Percentiles rank a stretch among this genome's conserved stretches.
Evolutionary conservation across 2,797 vertebrate species (phyloP).

Genomic region (Cyprinodon diabolis): DNA sequence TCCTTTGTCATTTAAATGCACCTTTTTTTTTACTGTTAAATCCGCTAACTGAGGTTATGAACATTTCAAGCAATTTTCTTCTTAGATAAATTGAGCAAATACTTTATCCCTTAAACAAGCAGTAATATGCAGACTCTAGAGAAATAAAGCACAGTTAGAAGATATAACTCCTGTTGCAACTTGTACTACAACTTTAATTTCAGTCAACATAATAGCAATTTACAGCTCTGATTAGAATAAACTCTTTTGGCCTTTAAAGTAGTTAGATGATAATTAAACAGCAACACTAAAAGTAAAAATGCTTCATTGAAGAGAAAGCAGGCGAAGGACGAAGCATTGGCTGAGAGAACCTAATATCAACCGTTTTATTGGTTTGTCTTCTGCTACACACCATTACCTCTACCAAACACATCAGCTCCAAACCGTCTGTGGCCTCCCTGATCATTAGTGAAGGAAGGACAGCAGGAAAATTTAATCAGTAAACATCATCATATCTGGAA

Average conservation of each 20-base stretch:
- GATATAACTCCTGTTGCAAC: slow-evolving; percentile 35
- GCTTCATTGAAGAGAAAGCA: slow-evolving; percentile 48
- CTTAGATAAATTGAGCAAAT: slow-evolving; percentile 26
- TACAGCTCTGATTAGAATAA: slow-evolving; percentile 59
- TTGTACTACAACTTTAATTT: slow-evolving; percentile 33
- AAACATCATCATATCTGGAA: slow-evolving; percentile 87
- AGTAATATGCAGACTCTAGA: slow-evolving; percentile 30
- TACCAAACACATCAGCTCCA: background rate
- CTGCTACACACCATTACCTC: background rate
- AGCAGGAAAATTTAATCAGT: slow-evolving; percentile 90
- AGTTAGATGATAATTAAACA: slow-evolving; percentile 53
- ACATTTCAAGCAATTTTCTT: slow-evolving; percentile 4
- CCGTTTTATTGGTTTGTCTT: slow-evolving; percentile 78
- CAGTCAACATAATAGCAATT: slow-evolving; percentile 46
- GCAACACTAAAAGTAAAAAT: slow-evolving; percentile 45
- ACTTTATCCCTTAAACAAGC: slow-evolving; percentile 25
- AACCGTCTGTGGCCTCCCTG: slow-evolving; percentile 74
- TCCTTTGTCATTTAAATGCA: background rate
- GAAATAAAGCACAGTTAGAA: slow-evolving; percentile 47
- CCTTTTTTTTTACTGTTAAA: slow-evolving; percentile 4
- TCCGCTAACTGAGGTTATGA: slow-evolving; percentile 18
- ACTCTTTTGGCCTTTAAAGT: slow-evolving; percentile 38
- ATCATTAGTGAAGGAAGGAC: slow-evolving; percentile 85
- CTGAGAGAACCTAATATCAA: slow-evolving; percentile 55
- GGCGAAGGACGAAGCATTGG: slow-evolving; percentile 34